Evolutionary conservation across 2,888 invertebrate genomes (phyloP), one percentile per base, ranked within the genome.

Genomic region (Allophyes oxyacanthae): DNA sequence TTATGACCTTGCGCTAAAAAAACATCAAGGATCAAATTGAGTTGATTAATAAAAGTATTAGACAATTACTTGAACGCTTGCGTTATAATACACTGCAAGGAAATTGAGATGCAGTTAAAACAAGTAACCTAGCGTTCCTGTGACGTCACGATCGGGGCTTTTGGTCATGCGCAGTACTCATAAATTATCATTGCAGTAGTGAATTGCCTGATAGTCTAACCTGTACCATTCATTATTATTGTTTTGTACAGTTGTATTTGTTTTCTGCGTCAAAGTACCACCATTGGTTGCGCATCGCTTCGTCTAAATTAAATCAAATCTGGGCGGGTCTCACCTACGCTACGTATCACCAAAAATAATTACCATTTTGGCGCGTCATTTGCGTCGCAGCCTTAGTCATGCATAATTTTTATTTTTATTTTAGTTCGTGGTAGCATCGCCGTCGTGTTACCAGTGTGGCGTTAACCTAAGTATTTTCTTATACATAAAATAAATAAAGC

Each of bases 101-200:
- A n/a, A n/a, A n/a, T n/a, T n/a, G 20, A 4, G 20, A 20, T 20
- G 20, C 20, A 20, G 20, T 20, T 4, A 13, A 34, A 34, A 13
- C 34, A 34, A 34, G 6, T 7, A 3, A 15, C 11, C 11, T 41
- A 41, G 41, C 41, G 11, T 26, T 26, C 25, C 26, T 2, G 26
- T 40, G 40, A 40, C 40, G 40, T 4, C 8, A 28, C 20, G 20
- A 20, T 28, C 7, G 11, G 33, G 48, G 42, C 49, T 32, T 49
- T 58, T 33, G 32, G 32, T 34, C 58, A 58, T 58, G 58, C 58
- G 58, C 58, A 58, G 37, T 58, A 13, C 8, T 32, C 7, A 26
- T 6, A n/a, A n/a, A n/a, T n/a, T n/a, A 14, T 15, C 28, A 38
- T 25, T 13, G 9, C 26, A 6, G 4, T 26, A 15, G 15, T 10